These are phyloP conservation scores for Galerucella pusilla DNA, from an alignment of 2,888 invertebrate genomes.

Conservation along the genomic window DNA sequence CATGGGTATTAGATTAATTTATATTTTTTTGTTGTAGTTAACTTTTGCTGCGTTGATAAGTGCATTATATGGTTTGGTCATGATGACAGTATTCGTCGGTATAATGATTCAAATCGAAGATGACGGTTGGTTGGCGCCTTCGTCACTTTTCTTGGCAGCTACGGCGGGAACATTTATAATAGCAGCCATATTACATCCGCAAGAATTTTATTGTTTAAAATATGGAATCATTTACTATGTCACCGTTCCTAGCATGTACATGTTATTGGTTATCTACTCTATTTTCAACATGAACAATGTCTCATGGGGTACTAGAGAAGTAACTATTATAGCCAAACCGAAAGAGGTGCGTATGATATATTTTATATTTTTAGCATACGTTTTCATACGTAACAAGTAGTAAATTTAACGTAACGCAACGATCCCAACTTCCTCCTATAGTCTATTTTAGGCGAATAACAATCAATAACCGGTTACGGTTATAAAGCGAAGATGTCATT, in stretches of 20 bases:
- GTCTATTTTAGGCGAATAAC: too few species aligned
- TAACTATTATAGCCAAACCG: constrained; percentile 60
- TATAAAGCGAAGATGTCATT: too few species aligned
- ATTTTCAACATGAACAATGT: constrained; percentile 94
- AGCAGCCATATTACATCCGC: constrained; percentile 80
- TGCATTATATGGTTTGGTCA: constrained; percentile 82
- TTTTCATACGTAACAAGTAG: not conserved
- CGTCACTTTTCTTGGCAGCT: constrained; percentile 84
- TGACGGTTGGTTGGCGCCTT: constrained; percentile 84
- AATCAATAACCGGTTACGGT: too few species aligned
- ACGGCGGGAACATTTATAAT: constrained; percentile 71
- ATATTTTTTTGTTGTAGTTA: constrained; percentile 66
- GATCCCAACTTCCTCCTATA: too few species aligned
- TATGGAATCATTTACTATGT: constrained; percentile 86
- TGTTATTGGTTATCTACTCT: constrained; percentile 91
- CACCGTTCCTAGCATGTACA: constrained; percentile 94
- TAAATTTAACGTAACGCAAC: not conserved
- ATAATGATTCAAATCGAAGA: constrained; percentile 81
- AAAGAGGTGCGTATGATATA: constrained; percentile 45
- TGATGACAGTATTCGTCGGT: constrained; percentile 88
- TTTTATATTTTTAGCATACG: not conserved
- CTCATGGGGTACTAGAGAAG: constrained; percentile 94
- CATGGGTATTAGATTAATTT: too few species aligned
- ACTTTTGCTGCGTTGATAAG: constrained; percentile 81
- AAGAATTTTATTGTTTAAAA: constrained; percentile 80